phyloP scores from a whole-genome alignment of 2,888 invertebrate genomes.

The Cantharis flavilabris region DNA sequence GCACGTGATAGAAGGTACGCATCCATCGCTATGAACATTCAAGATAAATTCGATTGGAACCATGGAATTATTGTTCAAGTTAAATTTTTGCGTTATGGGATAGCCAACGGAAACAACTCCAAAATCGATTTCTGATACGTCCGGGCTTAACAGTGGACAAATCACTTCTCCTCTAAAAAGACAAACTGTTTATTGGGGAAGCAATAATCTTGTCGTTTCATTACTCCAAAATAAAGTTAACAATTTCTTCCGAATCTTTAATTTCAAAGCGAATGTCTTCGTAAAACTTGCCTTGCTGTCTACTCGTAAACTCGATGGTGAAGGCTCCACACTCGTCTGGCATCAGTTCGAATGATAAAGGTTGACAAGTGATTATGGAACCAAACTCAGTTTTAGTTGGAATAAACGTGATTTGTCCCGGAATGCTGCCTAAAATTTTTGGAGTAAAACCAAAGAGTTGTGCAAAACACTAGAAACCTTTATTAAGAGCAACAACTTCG shows the following conservation, averaged over 20 bases:
- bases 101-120: constrained; percentile 63
- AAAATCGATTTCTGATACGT: constrained; percentile 61
- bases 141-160: constrained; percentile 63
- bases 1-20: constrained; percentile 58
- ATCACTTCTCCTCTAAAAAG: constrained; percentile 64
- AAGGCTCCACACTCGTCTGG: constrained; percentile 61
- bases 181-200: neutral
- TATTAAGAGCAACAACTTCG: constrained; percentile 63
- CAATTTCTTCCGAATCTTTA: constrained; percentile 61
- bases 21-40: constrained; percentile 60
- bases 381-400: constrained; percentile 60
- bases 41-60: constrained; percentile 61
- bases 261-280: constrained; percentile 65
- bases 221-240: constrained; percentile 64
- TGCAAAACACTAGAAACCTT: constrained; percentile 52
- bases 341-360: constrained; percentile 54
- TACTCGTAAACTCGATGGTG: constrained; percentile 61
- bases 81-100: constrained; percentile 55
- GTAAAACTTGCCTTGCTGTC: constrained; percentile 64
- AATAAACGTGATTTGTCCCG: constrained; percentile 61
- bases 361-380: constrained; percentile 61
- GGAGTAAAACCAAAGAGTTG: neutral
- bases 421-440: constrained; percentile 61
- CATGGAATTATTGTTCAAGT: constrained; percentile 61
- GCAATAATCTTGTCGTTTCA: neutral